These are phyloP conservation scores for Lucinisca nassula DNA, from an alignment of 2,888 invertebrate genomes.

Conservation along the genomic window DNA sequence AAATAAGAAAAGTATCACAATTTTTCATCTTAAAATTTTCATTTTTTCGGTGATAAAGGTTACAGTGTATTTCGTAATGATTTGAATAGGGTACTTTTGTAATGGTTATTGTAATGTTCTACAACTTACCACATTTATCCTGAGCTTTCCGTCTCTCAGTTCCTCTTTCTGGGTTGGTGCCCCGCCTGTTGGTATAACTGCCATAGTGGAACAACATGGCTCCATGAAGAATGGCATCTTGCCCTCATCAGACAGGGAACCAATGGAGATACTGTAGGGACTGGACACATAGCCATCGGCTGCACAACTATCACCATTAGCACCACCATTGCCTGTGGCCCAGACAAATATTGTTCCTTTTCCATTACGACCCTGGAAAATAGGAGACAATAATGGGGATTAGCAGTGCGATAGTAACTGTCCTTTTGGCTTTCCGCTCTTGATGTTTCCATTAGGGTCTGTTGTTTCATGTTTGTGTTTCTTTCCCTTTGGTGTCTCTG, in stretches of 20 bases:
- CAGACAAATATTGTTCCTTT: conserved; percentile 86
- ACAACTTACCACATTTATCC: conserved; percentile 82
- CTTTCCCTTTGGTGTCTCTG: too few relatives aligned
- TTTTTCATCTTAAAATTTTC: too few relatives aligned
- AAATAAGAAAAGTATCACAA: too few relatives aligned
- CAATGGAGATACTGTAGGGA: conserved; percentile 84
- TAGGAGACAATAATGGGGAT: too few relatives aligned
- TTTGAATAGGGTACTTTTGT: too few relatives aligned
- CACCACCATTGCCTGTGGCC: conserved; percentile 87
- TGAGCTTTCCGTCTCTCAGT: conserved; percentile 56
- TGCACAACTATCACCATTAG: conserved; percentile 83
- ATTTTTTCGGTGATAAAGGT: too few relatives aligned
- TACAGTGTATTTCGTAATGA: too few relatives aligned
- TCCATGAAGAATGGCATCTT: conserved; percentile 85
- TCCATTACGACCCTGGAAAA: conserved; percentile 81
- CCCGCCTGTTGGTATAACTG: conserved; percentile 83
- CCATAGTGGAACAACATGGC: conserved; percentile 85
- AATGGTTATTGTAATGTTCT: too few relatives aligned
- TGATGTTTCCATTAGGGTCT: too few relatives aligned
- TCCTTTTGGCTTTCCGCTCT: too few relatives aligned
- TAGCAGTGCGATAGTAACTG: too few relatives aligned
- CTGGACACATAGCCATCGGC: conserved; percentile 87
- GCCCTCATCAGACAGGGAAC: conserved; percentile 82
- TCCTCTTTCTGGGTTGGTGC: conserved; percentile 65
- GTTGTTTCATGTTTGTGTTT: too few relatives aligned